Conservation (phyloP, 1,140 invertebrate species). For the Nasonia vitripennis region DNA sequence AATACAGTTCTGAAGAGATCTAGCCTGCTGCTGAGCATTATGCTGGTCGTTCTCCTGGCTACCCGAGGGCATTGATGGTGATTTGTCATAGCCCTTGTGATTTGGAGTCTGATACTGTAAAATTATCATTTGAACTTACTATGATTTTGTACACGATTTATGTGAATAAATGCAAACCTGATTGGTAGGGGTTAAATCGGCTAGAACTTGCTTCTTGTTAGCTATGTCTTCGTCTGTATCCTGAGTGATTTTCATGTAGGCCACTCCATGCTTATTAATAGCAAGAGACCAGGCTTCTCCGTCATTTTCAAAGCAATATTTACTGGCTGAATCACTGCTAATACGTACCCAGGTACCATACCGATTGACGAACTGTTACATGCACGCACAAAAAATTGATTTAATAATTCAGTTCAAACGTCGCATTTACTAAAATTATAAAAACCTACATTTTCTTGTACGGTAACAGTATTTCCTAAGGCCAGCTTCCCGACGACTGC, state of each 20-base stretch:
- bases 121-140: neutral
- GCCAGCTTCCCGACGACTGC: slow-evolving; percentile 85
- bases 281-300: slow-evolving; percentile 87
- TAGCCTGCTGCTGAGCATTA: neutral
- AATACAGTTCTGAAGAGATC: slow-evolving; percentile 15
- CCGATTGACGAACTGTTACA: slow-evolving; percentile 74
- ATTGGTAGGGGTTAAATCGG: slow-evolving; percentile 9
- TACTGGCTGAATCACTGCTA: slow-evolving; percentile 78
- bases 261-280: slow-evolving; percentile 80
- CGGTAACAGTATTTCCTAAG: slow-evolving; percentile 82
- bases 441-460: slow-evolving; percentile 80
- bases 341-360: slow-evolving; percentile 84
- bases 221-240: slow-evolving; percentile 69
- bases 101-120: slow-evolving; percentile 57
- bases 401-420: neutral
- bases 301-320: slow-evolving; percentile 82
- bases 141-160: neutral
- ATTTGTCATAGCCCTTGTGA: slow-evolving; percentile 80
- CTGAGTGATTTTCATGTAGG: slow-evolving; percentile 81
- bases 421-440: slow-evolving; percentile 9
- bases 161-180: slow-evolving; percentile 16
- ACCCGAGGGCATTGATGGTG: slow-evolving; percentile 71
- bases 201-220: slow-evolving; percentile 60
- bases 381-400: neutral
- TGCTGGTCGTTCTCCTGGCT: slow-evolving; percentile 61